A percentile compares a stretch with the other conserved stretches of the same genome.
These are phyloP conservation scores for Amazona vittata DNA, from an alignment of 2,113 vertebrate genomes.

Conservation along the genomic window DNA sequence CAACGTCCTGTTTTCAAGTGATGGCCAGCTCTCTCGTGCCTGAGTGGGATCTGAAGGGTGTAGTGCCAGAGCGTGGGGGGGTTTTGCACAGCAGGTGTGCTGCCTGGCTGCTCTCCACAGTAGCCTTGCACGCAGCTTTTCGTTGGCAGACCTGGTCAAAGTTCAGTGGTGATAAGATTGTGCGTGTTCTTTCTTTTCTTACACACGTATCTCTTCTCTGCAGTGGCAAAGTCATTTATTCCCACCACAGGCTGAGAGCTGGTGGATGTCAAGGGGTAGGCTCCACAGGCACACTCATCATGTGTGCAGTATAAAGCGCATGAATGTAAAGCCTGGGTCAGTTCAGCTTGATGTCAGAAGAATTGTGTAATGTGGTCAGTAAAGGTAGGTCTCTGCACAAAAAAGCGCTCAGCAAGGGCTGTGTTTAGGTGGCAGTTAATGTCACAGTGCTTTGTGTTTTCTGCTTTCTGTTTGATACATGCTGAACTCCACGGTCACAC, in stretches of 20 bases:
- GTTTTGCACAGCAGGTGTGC: slow-evolving; percentile 24
- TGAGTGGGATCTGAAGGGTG: background rate
- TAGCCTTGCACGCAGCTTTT: slow-evolving; percentile 19
- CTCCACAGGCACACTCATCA: background rate
- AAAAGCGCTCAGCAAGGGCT: background rate
- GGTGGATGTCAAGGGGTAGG: background rate
- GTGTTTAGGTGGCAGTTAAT: background rate
- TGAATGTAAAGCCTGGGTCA: background rate
- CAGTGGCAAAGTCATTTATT: slow-evolving; percentile 2
- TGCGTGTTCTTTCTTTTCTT: background rate
- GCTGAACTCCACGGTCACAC: background rate
- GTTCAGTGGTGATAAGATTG: slow-evolving; percentile 23
- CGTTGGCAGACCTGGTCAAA: slow-evolving; percentile 36
- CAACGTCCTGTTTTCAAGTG: background rate
- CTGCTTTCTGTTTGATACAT: background rate
- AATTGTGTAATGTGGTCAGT: background rate
- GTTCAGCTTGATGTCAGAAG: background rate
- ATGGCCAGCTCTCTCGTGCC: background rate
- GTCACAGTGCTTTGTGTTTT: background rate
- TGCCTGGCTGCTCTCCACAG: background rate
- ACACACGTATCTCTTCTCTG: background rate
- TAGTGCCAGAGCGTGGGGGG: background rate
- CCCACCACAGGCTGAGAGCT: background rate
- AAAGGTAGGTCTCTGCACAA: background rate
- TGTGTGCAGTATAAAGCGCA: background rate